Evolutionary conservation across 2,888 invertebrate genomes (phyloP), one percentile per base, ranked within the genome.

Genomic region (Epicampocera succincta): DNA sequence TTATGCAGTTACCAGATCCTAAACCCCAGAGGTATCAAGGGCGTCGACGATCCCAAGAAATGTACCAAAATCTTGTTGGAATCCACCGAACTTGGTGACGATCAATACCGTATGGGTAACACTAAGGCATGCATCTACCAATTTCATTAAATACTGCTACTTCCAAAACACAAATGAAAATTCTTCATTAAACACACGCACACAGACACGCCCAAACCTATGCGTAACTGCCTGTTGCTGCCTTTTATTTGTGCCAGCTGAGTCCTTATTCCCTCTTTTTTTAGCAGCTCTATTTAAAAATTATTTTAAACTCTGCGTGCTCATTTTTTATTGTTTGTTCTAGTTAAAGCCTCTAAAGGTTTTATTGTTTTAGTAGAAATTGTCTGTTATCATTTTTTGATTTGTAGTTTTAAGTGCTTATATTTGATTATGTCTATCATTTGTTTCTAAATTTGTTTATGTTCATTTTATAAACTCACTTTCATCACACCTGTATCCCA

Each of bases 101-200:
- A 98, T 92, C 95, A 96, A 90, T 99, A 95, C 93, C 96, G 98
- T 94, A 94, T 98, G 92, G 99, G 99, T 93, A 96, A 97, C 93
- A 99, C 98, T 92, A 99, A 99, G 96, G 98, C 98, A 95, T 94
- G 96, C 58, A 71, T 78, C 60, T 65, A 54, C 78, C 71, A 75
- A 84, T 56, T 72, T 65, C 71, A 52, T 46, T 65, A 54, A 65
- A 52, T 73, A 48, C 15, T 61, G 69, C 66, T 76, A 58, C 40
- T 60, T 78, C 44, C 19, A 42, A 54, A 52, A 54, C 33, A 66
- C 6, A 74, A 75, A 33, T 60, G 56, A 68, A 75, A 65, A 81
- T 76, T 81, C 73, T 82, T 82, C 78, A 73, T 77, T 40, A 68
- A 54, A 54, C 63, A 75, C 13, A 68, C 19, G 68, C 5, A n/a